These are phyloP conservation scores for Gasterosteus nipponicus DNA, from an alignment of 2,113 vertebrate genomes.

Conservation along the genomic window DNA sequence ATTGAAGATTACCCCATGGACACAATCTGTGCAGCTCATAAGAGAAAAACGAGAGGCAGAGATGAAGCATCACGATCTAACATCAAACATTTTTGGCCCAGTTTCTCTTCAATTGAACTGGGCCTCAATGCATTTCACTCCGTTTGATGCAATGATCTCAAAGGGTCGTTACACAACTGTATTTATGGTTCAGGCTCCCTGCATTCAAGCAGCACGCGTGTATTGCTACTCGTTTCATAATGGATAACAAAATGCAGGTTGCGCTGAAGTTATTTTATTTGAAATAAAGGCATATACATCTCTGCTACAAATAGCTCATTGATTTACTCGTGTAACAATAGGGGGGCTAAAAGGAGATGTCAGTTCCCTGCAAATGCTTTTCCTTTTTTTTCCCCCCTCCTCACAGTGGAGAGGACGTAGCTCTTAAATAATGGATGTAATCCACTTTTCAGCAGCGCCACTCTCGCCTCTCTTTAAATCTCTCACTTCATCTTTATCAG, in stretches of 20 bases:
- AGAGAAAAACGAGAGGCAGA: slow-evolving; percentile 53
- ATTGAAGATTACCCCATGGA: slow-evolving; percentile 66
- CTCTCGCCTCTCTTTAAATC: slow-evolving; percentile 61
- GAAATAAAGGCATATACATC: background rate
- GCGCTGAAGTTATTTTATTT: background rate
- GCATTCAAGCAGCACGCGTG: background rate
- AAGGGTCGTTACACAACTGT: slow-evolving; percentile 21
- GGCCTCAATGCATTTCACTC: slow-evolving; percentile 19
- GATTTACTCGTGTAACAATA: background rate
- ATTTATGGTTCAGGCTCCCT: slow-evolving; percentile 4
- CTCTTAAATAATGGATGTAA: slow-evolving; percentile 77
- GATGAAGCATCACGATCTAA: slow-evolving; percentile 67
- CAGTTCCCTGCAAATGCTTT: slow-evolving; percentile 37
- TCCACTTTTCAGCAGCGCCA: slow-evolving; percentile 57
- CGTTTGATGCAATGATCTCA: slow-evolving; percentile 59
- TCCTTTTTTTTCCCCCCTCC: slow-evolving; percentile 16
- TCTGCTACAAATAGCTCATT: background rate
- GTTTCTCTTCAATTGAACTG: slow-evolving; percentile 56
- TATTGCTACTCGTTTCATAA: background rate
- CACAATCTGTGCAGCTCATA: slow-evolving; percentile 60
- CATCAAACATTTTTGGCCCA: slow-evolving; percentile 59
- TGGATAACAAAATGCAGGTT: background rate
- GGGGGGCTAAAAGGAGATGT: slow-evolving; percentile 12
- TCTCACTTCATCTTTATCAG: slow-evolving; percentile 60
- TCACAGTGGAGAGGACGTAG: slow-evolving; percentile 40